A percentile compares a stretch with the other conserved stretches of the same genome.
Evolutionary conservation across 2,113 vertebrate species (phyloP).

Genomic region (Zosterops hypoxanthus): DNA sequence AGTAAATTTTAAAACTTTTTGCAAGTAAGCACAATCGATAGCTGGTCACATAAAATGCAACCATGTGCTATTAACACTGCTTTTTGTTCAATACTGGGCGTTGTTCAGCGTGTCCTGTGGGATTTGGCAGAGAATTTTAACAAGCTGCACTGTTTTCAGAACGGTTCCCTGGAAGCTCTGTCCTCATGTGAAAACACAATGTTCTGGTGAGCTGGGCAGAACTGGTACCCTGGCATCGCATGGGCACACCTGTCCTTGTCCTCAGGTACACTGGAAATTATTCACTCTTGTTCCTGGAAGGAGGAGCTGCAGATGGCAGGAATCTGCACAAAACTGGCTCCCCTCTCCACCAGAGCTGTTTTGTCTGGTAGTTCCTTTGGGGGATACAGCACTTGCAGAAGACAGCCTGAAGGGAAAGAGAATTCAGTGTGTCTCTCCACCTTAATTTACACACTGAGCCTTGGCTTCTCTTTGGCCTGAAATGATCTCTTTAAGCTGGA

Average conservation of each 20-base stretch:
- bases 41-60: not conserved
- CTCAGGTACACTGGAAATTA: not conserved
- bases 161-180: not conserved
- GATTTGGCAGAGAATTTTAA: not conserved
- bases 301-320: not conserved
- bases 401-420: not conserved
- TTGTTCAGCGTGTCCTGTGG: not conserved
- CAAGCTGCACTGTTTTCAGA: not conserved
- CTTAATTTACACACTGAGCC: not conserved
- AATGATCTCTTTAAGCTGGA: not conserved
- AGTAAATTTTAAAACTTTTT: not conserved
- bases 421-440: not conserved
- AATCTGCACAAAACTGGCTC: not conserved
- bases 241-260: not conserved
- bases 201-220: not conserved
- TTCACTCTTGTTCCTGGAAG: not conserved
- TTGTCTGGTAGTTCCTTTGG: not conserved
- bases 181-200: not conserved
- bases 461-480: not conserved
- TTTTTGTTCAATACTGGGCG: not conserved
- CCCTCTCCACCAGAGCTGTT: not conserved
- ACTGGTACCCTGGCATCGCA: not conserved
- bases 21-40: not conserved
- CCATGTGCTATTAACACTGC: not conserved
- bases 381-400: not conserved